phyloP scores from a whole-genome alignment of 2,113 vertebrate species.

The Tragelaphus strepsiceros region DNA sequence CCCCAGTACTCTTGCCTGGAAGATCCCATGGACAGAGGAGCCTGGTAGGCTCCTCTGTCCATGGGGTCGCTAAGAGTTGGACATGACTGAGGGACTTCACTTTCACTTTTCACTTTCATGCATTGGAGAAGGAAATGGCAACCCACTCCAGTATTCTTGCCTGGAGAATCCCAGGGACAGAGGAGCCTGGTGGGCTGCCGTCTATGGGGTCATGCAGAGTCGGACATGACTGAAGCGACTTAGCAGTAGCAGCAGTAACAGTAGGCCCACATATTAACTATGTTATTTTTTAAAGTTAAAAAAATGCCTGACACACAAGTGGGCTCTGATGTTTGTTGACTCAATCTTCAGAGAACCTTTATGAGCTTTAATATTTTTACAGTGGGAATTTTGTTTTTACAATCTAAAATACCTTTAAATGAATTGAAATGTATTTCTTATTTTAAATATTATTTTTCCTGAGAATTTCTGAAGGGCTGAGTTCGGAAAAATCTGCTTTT shows the following conservation, averaged over 20 bases:
- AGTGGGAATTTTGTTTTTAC: neutral
- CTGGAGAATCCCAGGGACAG: too few relatives aligned
- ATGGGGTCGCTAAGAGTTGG: neutral
- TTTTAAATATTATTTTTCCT: neutral
- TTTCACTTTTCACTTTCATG: too few relatives aligned
- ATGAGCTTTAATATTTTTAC: neutral
- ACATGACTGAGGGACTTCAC: neutral
- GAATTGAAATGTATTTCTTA: neutral
- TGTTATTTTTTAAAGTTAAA: neutral
- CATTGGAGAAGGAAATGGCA: too few relatives aligned
- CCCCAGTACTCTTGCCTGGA: neutral
- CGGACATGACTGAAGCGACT: too few relatives aligned
- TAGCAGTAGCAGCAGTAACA: too few relatives aligned
- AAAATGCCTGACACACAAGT: neutral
- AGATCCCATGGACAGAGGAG: neutral
- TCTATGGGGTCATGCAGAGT: too few relatives aligned
- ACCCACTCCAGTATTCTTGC: too few relatives aligned
- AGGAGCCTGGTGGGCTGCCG: too few relatives aligned
- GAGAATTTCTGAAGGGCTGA: conserved; percentile 27
- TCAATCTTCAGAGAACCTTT: neutral
- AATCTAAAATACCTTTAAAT: neutral
- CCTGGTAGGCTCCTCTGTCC: neutral
- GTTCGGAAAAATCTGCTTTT: neutral
- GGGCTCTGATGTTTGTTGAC: neutral
- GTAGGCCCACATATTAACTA: neutral